Evolutionary conservation across 2,888 invertebrate species (phyloP), one percentile per base, ranked within the genome.

Genomic region (Sinopyrophorus schimmeli): DNA sequence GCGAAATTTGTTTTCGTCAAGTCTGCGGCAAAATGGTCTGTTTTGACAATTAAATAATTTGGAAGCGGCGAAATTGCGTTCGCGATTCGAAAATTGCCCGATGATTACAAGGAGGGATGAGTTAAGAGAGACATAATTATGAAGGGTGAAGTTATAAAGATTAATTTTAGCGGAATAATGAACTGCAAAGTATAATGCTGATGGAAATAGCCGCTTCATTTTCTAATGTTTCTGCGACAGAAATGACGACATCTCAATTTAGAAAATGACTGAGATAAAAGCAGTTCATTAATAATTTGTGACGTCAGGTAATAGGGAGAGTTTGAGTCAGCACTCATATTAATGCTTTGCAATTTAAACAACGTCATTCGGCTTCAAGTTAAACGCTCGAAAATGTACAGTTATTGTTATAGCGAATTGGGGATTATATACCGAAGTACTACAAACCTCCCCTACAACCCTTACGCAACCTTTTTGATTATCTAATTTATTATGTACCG

Each of bases 231-330:
- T 59, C 56, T 56, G 55, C 56, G 61, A 61, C 60, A 62, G 60
- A 61, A 61, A 63, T 60, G 62, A 62, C 64, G 63, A 64, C 63
- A 62, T 63, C 63, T 64, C 62, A 64, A 64, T 64, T 64, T 64
- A 55, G 61, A 55, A 54, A 59, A 61, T 58, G 59, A 59, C 60
- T 61, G 58, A 63, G 64, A 64, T 64, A 64, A 64, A 64, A 58
- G 62, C 57, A 53, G 52, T 57, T 58, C 62, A 63, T 64, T 64
- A 63, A 64, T 64, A 58, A 64, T 60, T 62, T 40, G 58, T 61
- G 61, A 63, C 61, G 62, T 62, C 62, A 63, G 62, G 61, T 61
- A 62, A 63, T 58, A 53, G 57, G 55, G 52, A 47, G 41, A 46
- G 38, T 49, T 46, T 42, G 37, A 47, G 38, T 51, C 50, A 26